Conservation (phyloP, 2,113 vertebrate species). For the Dermatemys mawii region DNA sequence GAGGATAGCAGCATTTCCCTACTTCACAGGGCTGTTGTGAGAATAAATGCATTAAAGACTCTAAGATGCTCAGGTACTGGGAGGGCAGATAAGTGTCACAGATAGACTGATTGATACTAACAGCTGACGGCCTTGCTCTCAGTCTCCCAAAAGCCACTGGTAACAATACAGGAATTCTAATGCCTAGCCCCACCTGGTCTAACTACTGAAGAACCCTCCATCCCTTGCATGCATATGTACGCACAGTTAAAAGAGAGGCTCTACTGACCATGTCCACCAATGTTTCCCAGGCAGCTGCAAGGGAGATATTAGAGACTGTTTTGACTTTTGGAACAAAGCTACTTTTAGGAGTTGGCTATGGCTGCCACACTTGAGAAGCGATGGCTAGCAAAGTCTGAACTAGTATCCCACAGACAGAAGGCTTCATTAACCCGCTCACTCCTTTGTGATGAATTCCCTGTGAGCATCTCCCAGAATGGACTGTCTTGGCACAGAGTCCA, state of each 20-base stretch:
- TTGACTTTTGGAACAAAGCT: too few relatives aligned
- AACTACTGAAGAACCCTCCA: neutral
- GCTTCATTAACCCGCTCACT: neutral
- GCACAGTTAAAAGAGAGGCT: too few relatives aligned
- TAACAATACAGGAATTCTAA: neutral
- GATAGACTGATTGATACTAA: neutral
- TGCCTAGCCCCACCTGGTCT: neutral
- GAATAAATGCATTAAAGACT: neutral
- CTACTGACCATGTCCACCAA: too few relatives aligned
- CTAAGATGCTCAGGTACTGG: neutral
- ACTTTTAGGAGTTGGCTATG: too few relatives aligned
- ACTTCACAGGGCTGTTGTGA: neutral
- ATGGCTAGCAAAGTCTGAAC: neutral
- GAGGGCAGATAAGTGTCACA: neutral
- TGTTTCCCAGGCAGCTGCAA: too few relatives aligned
- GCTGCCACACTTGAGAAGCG: neutral
- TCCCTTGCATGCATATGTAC: too few relatives aligned
- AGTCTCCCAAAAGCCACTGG: neutral
- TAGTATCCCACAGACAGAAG: neutral
- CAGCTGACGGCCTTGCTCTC: neutral
- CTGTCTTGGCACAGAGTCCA: neutral
- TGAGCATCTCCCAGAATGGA: neutral
- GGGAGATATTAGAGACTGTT: too few relatives aligned
- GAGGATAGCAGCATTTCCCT: neutral
- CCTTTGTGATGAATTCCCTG: neutral